Percentiles rank a stretch among this genome's conserved stretches.
These are phyloP conservation scores for Protonemura montana DNA, from an alignment of 2,888 invertebrate genomes.

Conservation along the genomic window DNA sequence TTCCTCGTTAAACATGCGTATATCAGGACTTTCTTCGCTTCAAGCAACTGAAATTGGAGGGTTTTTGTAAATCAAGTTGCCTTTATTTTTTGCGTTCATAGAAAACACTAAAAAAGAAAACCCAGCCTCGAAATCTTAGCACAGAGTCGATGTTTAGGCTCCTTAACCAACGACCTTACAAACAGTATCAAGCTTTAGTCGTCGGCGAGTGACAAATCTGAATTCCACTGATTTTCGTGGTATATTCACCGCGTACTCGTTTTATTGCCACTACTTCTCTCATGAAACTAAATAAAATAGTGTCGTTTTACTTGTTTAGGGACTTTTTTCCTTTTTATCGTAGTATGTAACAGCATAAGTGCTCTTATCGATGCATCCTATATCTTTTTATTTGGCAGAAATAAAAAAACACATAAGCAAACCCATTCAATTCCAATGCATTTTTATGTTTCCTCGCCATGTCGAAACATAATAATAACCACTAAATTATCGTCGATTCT, in stretches of 20 bases:
- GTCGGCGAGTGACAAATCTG: no score
- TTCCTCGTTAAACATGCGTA: no score
- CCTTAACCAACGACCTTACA: no score
- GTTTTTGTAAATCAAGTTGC: no score
- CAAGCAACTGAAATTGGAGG: no score
- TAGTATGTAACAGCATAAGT: not conserved
- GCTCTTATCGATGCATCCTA: not conserved
- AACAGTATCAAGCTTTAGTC: no score
- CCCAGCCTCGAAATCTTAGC: no score
- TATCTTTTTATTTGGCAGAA: not conserved
- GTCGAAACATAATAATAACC: not conserved
- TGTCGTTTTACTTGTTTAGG: not conserved
- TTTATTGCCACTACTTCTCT: not conserved
- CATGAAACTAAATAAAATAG: not conserved
- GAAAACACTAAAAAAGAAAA: no score
- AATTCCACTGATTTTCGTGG: no score
- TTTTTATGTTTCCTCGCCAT: not conserved
- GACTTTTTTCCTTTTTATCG: not conserved
- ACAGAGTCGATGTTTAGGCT: no score
- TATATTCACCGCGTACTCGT: not conserved
- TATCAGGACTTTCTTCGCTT: no score
- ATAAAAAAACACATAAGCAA: not conserved
- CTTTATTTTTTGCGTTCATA: no score
- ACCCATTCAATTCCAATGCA: not conserved
- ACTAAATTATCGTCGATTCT: not conserved